Percentiles rank a stretch among this genome's conserved stretches.
Evolutionary conservation across 2,113 vertebrate genomes (phyloP).

Genomic region (Ctenomys sociabilis): DNA sequence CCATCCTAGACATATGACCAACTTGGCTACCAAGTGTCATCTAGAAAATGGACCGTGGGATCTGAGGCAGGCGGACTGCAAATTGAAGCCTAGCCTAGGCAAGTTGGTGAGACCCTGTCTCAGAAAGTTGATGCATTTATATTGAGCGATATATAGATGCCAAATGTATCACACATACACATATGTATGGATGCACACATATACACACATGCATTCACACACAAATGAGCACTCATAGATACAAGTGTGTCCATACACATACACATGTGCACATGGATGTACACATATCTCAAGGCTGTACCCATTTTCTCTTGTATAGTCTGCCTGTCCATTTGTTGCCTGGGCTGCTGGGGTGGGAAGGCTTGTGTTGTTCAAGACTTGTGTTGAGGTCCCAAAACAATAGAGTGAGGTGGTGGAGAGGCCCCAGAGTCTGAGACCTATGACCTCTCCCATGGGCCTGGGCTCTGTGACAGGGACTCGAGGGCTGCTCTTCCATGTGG

Average conservation of each 20-base stretch:
- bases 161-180: neutral
- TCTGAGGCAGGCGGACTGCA: neutral
- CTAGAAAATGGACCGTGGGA: no score
- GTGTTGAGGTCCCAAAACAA: neutral
- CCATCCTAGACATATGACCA: no score
- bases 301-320: no score
- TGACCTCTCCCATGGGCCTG: neutral
- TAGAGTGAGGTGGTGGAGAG: neutral
- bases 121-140: neutral
- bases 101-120: neutral
- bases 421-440: neutral
- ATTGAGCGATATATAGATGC: neutral
- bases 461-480: neutral
- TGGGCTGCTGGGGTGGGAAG: neutral
- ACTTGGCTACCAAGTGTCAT: neutral
- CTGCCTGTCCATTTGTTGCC: accelerated
- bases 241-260: neutral
- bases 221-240: neutral
- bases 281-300: neutral
- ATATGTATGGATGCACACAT: neutral
- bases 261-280: neutral
- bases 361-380: neutral
- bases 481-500: neutral
- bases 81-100: neutral
- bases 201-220: neutral